Evolutionary conservation across 2,113 vertebrate species (phyloP), one percentile per base, ranked within the genome.

Genomic region (Mormoops blainvillei): DNA sequence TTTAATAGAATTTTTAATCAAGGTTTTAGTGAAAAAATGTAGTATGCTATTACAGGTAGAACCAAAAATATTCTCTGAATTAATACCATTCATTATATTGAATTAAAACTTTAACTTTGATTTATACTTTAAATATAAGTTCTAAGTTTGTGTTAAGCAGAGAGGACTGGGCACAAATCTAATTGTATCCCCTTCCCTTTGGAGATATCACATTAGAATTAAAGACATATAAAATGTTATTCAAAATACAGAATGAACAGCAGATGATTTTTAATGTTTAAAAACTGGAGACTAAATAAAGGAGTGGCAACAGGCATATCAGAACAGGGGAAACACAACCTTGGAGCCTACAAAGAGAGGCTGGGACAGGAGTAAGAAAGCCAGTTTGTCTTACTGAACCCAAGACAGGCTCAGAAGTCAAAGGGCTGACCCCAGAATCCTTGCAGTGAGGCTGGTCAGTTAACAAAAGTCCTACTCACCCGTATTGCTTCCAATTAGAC

Each of bases 91-190:
- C 73, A 73, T 73, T 65, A 73, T 68, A 43, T 7, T 80, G 36
- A 95, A 82, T 92, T 43, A 84, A 84, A 52, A 65, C 63, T 81
- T 87, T 93, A 93, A 77, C 38, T 78, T 94, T 63, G 14, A 87
- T 87, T 56, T 91, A 83, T 14, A 84, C 31, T 74, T 52, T 83
- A 71, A 70, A 82, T 41, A 78, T 13, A 36, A 6, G 15, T 87
- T 78, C 82, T 91, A 77, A 52, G 41, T 86, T 74, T 65, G 58
- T 61, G 48, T 81, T 77, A 94, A 74, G 90, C 45, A 80, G 54
- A 9, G 36, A 54, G 20, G 28, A 70, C 7, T 83, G 24, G 88
- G 24, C n/a, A 94, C 36, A 95, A 81, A 77, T 71, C 36, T 89
- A 91, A 43, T 71, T 91, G 14, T 81, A n/a, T 45, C 28, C 24